A percentile compares a stretch with the other conserved stretches of the same genome.
phyloP scores from a whole-genome alignment of 2,888 invertebrate genomes.

The Neoscelio sp. region DNA sequence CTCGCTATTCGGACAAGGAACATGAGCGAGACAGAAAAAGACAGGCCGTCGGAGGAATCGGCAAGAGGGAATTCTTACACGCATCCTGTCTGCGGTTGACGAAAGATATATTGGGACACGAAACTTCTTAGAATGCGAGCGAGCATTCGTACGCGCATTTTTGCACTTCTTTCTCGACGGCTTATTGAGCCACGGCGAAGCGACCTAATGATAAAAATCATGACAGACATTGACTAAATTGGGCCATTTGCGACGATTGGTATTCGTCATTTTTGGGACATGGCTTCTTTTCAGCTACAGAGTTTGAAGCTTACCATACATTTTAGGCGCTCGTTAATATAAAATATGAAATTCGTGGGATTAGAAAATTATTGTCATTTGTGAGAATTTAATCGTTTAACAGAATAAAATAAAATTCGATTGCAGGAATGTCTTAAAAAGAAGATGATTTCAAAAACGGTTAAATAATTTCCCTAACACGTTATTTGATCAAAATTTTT shows the following conservation, averaged over 20 bases:
- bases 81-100: slow-evolving; percentile 82
- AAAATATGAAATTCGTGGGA: slow-evolving; percentile 9
- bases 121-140: slow-evolving; percentile 78
- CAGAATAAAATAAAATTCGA: no score
- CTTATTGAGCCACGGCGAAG: no score
- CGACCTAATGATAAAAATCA: slow-evolving; percentile 60
- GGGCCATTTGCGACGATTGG: slow-evolving; percentile 42
- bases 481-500: no score
- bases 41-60: slow-evolving; percentile 66
- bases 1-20: slow-evolving; percentile 28
- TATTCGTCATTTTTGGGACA: not conserved
- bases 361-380: no score
- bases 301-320: no score
- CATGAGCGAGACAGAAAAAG: slow-evolving; percentile 48
- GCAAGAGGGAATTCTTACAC: slow-evolving; percentile 79
- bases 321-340: slow-evolving; percentile 21
- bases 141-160: slow-evolving; percentile 53
- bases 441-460: no score
- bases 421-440: no score
- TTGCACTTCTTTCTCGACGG: slow-evolving; percentile 47
- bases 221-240: slow-evolving; percentile 36
- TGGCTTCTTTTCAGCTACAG: no score
- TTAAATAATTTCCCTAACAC: no score
- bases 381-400: no score
- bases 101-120: slow-evolving; percentile 81